Evolutionary conservation across 1,140 invertebrate species (phyloP).

Genomic region (Drosophila nikananu): DNA sequence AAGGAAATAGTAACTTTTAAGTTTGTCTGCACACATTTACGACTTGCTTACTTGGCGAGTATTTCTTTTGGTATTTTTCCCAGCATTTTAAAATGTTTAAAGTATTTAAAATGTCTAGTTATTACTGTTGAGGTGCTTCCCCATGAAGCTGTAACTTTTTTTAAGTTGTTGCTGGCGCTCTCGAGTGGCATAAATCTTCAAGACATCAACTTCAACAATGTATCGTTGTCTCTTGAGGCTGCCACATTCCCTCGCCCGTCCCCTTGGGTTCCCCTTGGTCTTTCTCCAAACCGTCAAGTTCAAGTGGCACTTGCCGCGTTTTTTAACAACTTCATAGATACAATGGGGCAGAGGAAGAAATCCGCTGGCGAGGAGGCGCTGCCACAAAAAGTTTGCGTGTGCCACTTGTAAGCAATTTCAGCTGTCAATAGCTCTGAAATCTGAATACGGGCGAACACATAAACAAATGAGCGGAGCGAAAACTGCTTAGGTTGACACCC

Average conservation of each 20-base stretch:
- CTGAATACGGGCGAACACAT: conserved; percentile 59
- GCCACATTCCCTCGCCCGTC: conserved; percentile 35
- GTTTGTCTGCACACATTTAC: neutral
- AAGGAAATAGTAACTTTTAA: too few species aligned
- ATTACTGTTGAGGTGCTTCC: conserved; percentile 23
- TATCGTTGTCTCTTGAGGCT: conserved; percentile 59
- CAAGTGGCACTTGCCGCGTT: conserved; percentile 75
- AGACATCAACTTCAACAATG: conserved; percentile 55
- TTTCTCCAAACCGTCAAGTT: conserved; percentile 57
- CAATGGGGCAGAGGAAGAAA: conserved; percentile 44
- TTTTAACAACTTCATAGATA: conserved; percentile 77
- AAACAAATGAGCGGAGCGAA: conserved; percentile 58
- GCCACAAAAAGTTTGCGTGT: conserved; percentile 48
- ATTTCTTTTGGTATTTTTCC: neutral
- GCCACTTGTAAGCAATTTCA: conserved; percentile 77
- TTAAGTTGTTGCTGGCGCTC: conserved; percentile 40
- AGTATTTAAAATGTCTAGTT: conserved; percentile 10
- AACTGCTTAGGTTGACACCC: conserved; percentile 77
- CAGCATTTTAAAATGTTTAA: neutral
- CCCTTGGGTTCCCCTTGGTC: neutral
- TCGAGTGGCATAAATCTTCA: conserved; percentile 61
- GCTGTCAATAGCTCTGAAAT: conserved; percentile 69
- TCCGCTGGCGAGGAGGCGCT: conserved; percentile 32
- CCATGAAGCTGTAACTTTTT: conserved; percentile 39
- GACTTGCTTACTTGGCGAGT: neutral